Percentiles rank a stretch among this genome's conserved stretches.
Evolutionary conservation across 2,113 vertebrate species (phyloP).

Genomic region (Rhagologus leucostigma): DNA sequence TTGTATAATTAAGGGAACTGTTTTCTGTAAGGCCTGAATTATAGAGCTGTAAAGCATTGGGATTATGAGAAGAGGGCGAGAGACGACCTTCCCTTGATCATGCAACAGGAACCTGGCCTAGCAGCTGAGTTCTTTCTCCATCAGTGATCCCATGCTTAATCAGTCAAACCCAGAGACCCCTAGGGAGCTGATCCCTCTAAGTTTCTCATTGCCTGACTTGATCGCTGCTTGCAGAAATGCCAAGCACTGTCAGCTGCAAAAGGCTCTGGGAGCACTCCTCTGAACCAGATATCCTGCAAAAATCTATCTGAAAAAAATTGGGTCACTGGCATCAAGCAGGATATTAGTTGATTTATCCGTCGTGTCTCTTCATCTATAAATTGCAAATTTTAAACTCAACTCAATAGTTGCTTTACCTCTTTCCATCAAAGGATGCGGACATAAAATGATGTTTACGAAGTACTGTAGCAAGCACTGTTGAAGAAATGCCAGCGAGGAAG

Average conservation of each 20-base stretch:
- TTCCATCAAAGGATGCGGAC: not conserved
- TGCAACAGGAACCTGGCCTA: not conserved
- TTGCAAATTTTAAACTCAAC: not conserved
- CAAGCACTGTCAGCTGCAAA: not conserved
- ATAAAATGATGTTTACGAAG: not conserved
- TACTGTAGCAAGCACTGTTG: not conserved
- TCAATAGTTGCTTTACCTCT: not conserved
- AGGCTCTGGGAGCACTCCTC: not conserved
- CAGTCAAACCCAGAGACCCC: not conserved
- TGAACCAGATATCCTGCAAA: not conserved
- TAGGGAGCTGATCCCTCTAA: not conserved
- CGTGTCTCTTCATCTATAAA: not conserved
- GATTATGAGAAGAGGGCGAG: not conserved
- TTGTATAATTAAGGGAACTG: accelerated
- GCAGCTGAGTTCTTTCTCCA: not conserved
- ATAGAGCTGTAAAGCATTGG: not conserved
- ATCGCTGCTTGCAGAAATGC: not conserved
- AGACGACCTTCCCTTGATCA: not conserved
- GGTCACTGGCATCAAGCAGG: not conserved
- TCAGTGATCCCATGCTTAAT: not conserved
- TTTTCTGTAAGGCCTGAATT: not conserved
- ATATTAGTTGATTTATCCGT: not conserved
- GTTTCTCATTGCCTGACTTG: not conserved
- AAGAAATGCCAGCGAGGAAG: not conserved
- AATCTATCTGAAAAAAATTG: not conserved